These are phyloP conservation scores for Nipponacmea schrenckii DNA, from an alignment of 2,888 invertebrate genomes.

Conservation along the genomic window DNA sequence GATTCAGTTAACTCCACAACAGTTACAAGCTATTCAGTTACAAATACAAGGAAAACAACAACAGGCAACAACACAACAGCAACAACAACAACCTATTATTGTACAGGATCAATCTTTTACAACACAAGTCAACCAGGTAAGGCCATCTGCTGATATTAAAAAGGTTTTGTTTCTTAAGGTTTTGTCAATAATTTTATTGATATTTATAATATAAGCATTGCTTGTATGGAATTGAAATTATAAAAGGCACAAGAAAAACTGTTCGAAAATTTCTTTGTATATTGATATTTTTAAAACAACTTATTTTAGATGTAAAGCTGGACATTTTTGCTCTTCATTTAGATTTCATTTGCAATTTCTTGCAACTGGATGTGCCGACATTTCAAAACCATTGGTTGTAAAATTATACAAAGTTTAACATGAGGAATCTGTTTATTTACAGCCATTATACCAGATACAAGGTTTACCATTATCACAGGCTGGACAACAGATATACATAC, in stretches of 20 bases:
- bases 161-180: no score
- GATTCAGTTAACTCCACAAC: slow-evolving; percentile 59
- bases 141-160: slow-evolving; percentile 22
- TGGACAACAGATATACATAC: slow-evolving; percentile 38
- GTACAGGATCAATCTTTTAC: slow-evolving; percentile 33
- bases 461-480: slow-evolving; percentile 45
- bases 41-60: slow-evolving; percentile 57
- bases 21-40: slow-evolving; percentile 59
- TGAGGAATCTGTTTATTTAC: slow-evolving; percentile 10
- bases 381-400: no score
- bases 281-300: no score
- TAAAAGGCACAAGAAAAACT: no score
- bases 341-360: no score
- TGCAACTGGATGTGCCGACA: no score
- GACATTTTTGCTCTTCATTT: no score
- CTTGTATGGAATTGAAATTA: no score
- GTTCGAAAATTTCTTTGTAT: no score
- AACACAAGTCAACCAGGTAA: slow-evolving; percentile 37
- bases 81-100: slow-evolving; percentile 28
- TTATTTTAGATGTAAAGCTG: no score
- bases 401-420: no score
- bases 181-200: neutral
- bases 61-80: slow-evolving; percentile 48
- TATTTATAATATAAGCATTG: no score
- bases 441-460: slow-evolving; percentile 55